Evolutionary conservation across 2,113 vertebrate species (phyloP).

Genomic region (Naja naja): DNA sequence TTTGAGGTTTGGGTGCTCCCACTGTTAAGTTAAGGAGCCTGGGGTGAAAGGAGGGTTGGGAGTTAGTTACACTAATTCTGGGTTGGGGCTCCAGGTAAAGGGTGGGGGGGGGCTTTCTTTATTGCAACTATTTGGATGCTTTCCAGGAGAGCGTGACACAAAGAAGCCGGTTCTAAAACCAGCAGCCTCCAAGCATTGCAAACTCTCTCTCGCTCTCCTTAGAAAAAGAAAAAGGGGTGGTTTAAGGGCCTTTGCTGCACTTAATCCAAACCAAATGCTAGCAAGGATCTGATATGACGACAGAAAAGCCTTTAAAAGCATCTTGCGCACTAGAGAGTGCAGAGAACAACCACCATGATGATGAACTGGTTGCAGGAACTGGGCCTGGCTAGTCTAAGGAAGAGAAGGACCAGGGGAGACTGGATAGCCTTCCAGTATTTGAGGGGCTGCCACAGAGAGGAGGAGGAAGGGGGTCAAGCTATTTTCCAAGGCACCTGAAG

Average conservation of each 20-base stretch:
- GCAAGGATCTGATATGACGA: too few relatives aligned
- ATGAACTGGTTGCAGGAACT: too few relatives aligned
- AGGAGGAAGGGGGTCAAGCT: too few relatives aligned
- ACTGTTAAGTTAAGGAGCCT: neutral
- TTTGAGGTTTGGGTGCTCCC: neutral
- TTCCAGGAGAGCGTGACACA: neutral
- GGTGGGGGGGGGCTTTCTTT: neutral
- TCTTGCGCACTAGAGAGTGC: too few relatives aligned
- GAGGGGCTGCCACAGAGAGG: too few relatives aligned
- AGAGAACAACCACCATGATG: too few relatives aligned
- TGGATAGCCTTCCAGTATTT: too few relatives aligned
- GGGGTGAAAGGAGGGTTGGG: neutral
- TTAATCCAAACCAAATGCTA: neutral
- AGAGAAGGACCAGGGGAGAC: too few relatives aligned
- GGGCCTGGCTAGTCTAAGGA: too few relatives aligned
- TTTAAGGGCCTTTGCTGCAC: neutral
- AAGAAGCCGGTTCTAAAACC: neutral
- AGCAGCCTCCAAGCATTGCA: neutral
- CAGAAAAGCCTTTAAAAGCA: neutral
- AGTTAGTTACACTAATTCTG: neutral
- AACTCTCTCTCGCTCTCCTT: neutral
- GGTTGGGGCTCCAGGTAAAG: too few relatives aligned
- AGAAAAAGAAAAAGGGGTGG: neutral
- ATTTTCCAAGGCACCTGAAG: fast-evolving
- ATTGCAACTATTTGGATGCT: neutral